Evolutionary conservation across 2,113 vertebrate genomes (phyloP), one percentile per base, ranked within the genome.

Genomic region (Calypte anna): DNA sequence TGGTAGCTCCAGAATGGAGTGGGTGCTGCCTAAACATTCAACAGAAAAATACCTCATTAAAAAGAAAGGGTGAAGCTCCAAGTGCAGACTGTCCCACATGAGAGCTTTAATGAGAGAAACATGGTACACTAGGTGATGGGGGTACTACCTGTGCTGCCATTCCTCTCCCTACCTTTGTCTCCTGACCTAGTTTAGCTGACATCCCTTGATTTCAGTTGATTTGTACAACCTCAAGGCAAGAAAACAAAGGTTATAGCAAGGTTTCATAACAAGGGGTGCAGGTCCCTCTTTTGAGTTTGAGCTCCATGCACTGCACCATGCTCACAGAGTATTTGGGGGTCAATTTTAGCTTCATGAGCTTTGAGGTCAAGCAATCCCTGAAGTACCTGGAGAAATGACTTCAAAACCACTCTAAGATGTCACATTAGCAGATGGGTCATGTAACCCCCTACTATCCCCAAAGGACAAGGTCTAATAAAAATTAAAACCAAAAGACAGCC

Each of bases 371-470:
- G 25, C 82, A 92, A 24, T 83, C 72, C 14, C 5, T 77, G 51
- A 59, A 86, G 69, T 7, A 30, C 61, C 69, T 7, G n/a, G n/a
- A 76, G 55, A 40, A 95, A 66, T 40, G 77, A 54, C 68, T 88
- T 63, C 68, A 80, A 58, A 62, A 51, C 62, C 82, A 8, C 30
- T 58, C 18, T 74, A 66, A 67, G 43, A 81, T 62, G 20, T 86
- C 46, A 25, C 55, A 20, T 69, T 24, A 82, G 22, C 46, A 10
- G 44, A 8, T 48, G 76, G 67, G 59, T 76, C 62, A 79, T 67
- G 16, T 46, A 51, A 38, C 8, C 16, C 20, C 15, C 44, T 30
- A 13, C 3, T 7, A 17, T 46, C 61, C 18, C 50, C 0, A 0
- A 74, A 74, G 36, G 28, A 62, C 50, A 46, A 76, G 19, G 22